Evolutionary conservation across 2,797 vertebrate genomes (phyloP).

Genomic region (Micropoecilia bifurca): DNA sequence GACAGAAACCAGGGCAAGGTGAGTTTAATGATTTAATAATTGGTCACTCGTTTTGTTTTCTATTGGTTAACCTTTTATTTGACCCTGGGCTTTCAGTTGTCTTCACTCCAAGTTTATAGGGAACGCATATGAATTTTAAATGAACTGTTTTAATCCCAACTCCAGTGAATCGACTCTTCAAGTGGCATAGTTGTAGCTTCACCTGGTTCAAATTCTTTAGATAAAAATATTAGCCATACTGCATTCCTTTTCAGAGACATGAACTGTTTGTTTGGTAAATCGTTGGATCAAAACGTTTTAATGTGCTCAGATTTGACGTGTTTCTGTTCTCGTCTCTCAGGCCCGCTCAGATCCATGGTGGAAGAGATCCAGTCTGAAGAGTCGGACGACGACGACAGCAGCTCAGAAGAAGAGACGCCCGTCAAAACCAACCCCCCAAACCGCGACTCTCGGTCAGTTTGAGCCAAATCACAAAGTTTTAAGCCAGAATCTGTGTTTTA

Average conservation of each 20-base stretch:
- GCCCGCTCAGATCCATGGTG: slow-evolving; percentile 94
- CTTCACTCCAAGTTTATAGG: background rate
- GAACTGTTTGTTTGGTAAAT: background rate
- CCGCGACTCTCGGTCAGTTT: slow-evolving; percentile 90
- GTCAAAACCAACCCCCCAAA: slow-evolving; percentile 89
- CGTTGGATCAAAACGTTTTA: background rate
- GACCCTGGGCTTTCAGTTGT: background rate
- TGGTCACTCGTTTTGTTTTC: background rate
- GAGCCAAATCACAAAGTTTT: background rate
- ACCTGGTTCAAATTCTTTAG: too few relatives aligned
- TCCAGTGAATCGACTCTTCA: background rate
- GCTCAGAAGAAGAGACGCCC: slow-evolving; percentile 91
- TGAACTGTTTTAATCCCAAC: background rate
- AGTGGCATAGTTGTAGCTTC: too few relatives aligned
- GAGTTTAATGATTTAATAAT: background rate
- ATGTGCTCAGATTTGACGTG: background rate
- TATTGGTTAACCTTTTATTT: background rate
- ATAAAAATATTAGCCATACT: background rate
- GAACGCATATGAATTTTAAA: background rate
- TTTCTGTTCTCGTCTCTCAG: slow-evolving; percentile 44
- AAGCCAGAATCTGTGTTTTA: background rate
- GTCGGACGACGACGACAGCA: slow-evolving; percentile 95
- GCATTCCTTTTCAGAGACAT: background rate
- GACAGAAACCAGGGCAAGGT: slow-evolving; percentile 98
- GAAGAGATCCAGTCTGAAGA: slow-evolving; percentile 95